These are phyloP conservation scores for Tubulanus polymorphus DNA, from an alignment of 2,888 invertebrate genomes.

Conservation along the genomic window DNA sequence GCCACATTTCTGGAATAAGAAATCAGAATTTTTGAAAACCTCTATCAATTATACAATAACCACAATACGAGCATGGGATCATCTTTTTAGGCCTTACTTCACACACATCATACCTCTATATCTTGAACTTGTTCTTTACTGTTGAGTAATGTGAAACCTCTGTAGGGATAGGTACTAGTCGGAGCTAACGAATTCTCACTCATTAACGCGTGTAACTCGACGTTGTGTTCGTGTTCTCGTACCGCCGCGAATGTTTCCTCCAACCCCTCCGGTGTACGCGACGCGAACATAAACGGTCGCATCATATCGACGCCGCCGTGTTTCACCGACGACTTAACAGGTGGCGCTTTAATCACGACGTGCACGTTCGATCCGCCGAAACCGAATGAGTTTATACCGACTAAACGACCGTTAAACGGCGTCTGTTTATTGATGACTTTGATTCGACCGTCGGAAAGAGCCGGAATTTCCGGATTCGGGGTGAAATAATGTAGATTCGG, in stretches of 20 bases:
- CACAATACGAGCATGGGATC: neutral
- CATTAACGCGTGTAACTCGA: slow-evolving; percentile 43
- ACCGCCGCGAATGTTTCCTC: slow-evolving; percentile 69
- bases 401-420: slow-evolving; percentile 85
- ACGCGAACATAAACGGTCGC: slow-evolving; percentile 73
- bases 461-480: slow-evolving; percentile 88
- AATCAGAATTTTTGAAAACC: neutral
- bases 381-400: slow-evolving; percentile 94
- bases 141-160: slow-evolving; percentile 77
- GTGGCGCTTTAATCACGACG: slow-evolving; percentile 56
- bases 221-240: slow-evolving; percentile 57
- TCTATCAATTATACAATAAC: slow-evolving; percentile 14
- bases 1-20: slow-evolving; percentile 31
- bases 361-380: slow-evolving; percentile 75
- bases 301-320: slow-evolving; percentile 59
- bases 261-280: slow-evolving; percentile 79
- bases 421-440: slow-evolving; percentile 79
- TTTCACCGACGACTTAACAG: slow-evolving; percentile 12
- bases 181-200: slow-evolving; percentile 53
- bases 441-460: slow-evolving; percentile 83
- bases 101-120: slow-evolving; percentile 30
- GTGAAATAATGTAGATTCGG: slow-evolving; percentile 81
- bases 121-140: slow-evolving; percentile 48
- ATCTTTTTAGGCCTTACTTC: neutral
- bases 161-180: slow-evolving; percentile 70